phyloP scores from a whole-genome alignment of 2,888 invertebrate genomes.

The Agrotis exclamationis region DNA sequence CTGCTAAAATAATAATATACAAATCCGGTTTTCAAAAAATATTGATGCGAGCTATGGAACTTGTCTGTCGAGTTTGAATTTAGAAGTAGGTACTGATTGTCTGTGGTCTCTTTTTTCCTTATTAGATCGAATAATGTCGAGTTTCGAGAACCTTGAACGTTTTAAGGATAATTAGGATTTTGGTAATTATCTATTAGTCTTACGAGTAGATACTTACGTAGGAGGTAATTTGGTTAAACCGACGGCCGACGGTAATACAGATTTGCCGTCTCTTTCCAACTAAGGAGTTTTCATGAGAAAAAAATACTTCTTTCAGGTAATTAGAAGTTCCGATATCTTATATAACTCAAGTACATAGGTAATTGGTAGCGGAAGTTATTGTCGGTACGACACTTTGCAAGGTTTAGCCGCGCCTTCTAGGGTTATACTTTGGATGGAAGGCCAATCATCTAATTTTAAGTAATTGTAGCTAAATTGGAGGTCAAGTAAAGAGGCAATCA shows the following conservation, averaged over 20 bases:
- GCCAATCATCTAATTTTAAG: conserved; percentile 22
- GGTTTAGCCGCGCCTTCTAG: conserved; percentile 28
- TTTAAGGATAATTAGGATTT: conserved; percentile 18
- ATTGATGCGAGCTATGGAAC: conserved; percentile 37
- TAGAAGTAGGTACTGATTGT: neutral
- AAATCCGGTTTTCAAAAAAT: conserved; percentile 42
- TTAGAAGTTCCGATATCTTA: neutral
- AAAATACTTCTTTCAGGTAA: neutral
- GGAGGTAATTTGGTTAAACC: neutral
- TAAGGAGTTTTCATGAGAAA: neutral
- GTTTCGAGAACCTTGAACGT: conserved; percentile 35
- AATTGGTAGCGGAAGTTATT: conserved; percentile 6
- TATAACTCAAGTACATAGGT: neutral
- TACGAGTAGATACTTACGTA: conserved; percentile 15
- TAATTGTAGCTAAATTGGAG: neutral
- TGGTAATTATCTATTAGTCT: neutral
- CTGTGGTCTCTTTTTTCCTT: conserved; percentile 27
- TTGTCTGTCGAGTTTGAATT: conserved; percentile 36
- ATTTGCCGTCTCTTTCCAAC: neutral
- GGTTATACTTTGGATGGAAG: conserved; percentile 9
- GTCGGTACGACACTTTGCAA: conserved; percentile 8
- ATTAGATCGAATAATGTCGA: conserved; percentile 15
- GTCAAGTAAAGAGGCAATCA: no score
- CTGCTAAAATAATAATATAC: conserved; percentile 32
- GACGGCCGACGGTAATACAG: neutral